Percentiles rank a stretch among this genome's conserved stretches.
phyloP scores from a whole-genome alignment of 64 coral and sea anemone species.

The Montipora foliosa region DNA sequence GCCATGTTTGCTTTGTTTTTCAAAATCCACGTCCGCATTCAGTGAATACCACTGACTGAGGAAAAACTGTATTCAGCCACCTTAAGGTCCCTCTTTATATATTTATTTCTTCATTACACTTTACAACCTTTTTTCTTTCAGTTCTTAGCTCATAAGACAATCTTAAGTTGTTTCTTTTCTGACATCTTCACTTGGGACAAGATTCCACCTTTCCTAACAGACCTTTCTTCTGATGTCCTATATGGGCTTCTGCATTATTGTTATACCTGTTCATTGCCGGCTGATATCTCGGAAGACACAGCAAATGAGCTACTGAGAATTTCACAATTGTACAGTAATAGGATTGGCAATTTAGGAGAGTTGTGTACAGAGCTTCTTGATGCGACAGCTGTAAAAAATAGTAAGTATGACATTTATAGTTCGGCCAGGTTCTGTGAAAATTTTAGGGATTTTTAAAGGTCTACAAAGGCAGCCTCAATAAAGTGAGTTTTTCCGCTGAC shows the following conservation, averaged over 20 bases:
- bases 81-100: too few relatives aligned
- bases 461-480: too few relatives aligned
- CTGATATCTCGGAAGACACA: conserved; percentile 26
- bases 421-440: too few relatives aligned
- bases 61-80: too few relatives aligned
- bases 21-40: too few relatives aligned
- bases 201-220: conserved; percentile 29
- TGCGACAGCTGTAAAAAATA: conserved; percentile 64
- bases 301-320: conserved; percentile 35
- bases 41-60: too few relatives aligned
- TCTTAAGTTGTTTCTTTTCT: conserved; percentile 57
- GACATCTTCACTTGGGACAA: conserved; percentile 44
- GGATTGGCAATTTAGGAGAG: conserved; percentile 31
- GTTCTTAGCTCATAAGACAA: conserved; percentile 67
- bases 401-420: conserved; percentile 18
- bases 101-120: not conserved
- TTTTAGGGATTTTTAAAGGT: too few relatives aligned
- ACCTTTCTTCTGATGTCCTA: conserved; percentile 35
- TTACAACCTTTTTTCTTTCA: not conserved
- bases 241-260: conserved; percentile 38
- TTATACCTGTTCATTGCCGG: conserved; percentile 49
- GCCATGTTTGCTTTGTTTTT: too few relatives aligned
- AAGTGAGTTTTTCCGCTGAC: too few relatives aligned
- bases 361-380: conserved; percentile 66
- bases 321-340: conserved; percentile 13